These are phyloP conservation scores for Apteryx owenii DNA, from an alignment of 2,113 vertebrate species.

Conservation along the genomic window DNA sequence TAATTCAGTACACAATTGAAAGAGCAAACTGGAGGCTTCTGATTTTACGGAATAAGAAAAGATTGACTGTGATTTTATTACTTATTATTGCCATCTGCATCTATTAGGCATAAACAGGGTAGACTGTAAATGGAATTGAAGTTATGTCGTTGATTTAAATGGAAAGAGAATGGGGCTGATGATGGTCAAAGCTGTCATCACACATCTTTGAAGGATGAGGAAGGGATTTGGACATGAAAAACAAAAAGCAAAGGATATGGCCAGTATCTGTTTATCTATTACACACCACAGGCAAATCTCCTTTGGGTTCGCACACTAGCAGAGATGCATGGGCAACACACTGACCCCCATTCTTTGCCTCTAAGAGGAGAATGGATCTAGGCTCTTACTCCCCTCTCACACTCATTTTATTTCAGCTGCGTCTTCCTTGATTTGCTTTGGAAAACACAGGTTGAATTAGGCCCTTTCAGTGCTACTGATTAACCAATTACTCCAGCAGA, in stretches of 20 bases:
- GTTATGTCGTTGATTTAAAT: not conserved
- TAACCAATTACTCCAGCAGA: not conserved
- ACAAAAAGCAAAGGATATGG: not conserved
- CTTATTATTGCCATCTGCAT: conserved; percentile 5
- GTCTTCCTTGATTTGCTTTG: not conserved
- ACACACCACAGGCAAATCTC: not conserved
- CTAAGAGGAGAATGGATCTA: not conserved
- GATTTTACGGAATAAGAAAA: conserved; percentile 42
- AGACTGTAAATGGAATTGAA: not conserved
- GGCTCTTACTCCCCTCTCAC: not conserved
- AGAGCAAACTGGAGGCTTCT: not conserved
- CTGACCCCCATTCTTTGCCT: not conserved
- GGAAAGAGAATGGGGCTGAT: not conserved
- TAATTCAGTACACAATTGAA: not conserved
- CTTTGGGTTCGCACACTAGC: not conserved
- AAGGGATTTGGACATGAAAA: not conserved
- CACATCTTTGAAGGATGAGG: not conserved
- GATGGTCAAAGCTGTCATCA: not conserved
- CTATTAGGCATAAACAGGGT: not conserved
- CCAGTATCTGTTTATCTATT: not conserved
- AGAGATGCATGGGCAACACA: not conserved
- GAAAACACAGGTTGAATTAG: not conserved
- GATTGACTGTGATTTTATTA: conserved; percentile 30
- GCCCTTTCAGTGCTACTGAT: not conserved
- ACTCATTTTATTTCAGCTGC: not conserved